Evolutionary conservation across 2,113 vertebrate species (phyloP).

Genomic region (Leptocoma aspasia): DNA sequence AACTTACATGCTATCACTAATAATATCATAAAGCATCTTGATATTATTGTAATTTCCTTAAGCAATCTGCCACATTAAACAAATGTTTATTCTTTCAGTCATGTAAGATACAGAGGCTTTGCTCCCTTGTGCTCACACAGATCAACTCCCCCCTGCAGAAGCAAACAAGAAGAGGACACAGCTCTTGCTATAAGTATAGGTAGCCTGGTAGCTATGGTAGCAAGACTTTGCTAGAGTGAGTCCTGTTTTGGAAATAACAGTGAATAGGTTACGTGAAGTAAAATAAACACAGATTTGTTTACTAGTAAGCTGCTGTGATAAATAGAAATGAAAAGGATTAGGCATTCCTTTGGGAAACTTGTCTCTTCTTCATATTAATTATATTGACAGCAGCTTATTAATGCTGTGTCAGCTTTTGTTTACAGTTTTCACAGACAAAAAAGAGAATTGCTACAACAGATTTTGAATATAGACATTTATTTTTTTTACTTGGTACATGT

Average conservation of each 20-base stretch:
- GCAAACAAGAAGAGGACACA: background rate
- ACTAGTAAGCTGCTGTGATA: background rate
- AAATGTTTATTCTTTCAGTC: background rate
- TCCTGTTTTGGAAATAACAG: background rate
- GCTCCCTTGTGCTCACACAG: background rate
- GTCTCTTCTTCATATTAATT: conserved; percentile 6
- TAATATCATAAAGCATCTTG: background rate
- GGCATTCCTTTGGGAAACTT: background rate
- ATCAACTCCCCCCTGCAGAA: background rate
- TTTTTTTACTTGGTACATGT: background rate
- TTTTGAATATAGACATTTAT: background rate
- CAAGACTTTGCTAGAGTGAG: background rate
- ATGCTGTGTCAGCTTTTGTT: conserved; percentile 20
- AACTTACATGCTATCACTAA: background rate
- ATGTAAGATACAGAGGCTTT: background rate
- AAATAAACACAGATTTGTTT: conserved; percentile 32
- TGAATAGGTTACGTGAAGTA: background rate
- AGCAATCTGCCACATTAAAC: background rate
- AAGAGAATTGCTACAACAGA: background rate
- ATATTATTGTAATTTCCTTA: background rate
- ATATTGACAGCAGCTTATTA: background rate
- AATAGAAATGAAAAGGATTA: background rate
- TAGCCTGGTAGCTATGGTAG: conserved; percentile 33
- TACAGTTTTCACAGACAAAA: background rate
- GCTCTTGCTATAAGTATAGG: background rate